Evolutionary conservation across 2,797 vertebrate genomes (phyloP).

Genomic region (Cyclura pinguis): DNA sequence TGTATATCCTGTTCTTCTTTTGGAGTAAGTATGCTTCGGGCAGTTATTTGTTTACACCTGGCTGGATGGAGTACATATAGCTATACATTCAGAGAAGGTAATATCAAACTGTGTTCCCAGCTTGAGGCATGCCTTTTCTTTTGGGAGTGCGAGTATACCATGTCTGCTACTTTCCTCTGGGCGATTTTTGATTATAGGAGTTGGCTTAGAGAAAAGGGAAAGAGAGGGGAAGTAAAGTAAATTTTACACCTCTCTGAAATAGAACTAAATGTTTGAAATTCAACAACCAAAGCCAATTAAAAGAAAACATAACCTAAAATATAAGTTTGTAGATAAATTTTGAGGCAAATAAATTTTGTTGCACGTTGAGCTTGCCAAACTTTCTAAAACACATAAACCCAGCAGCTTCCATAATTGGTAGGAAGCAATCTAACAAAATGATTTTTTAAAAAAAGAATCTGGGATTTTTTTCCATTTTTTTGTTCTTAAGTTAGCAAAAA

Average conservation of each 20-base stretch:
- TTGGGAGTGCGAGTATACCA: neutral
- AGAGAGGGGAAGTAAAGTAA: neutral
- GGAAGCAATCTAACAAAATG: neutral
- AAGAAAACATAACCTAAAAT: neutral
- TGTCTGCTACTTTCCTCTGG: conserved; percentile 4
- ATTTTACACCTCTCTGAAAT: neutral
- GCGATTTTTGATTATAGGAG: neutral
- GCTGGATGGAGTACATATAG: neutral
- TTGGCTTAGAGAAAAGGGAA: neutral
- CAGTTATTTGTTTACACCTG: neutral
- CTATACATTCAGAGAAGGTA: neutral
- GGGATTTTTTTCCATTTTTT: neutral
- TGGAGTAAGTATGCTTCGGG: neutral
- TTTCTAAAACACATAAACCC: neutral
- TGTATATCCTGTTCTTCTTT: neutral
- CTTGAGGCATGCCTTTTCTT: neutral
- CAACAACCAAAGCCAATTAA: neutral
- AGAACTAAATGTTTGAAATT: neutral
- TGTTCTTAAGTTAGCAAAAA: neutral
- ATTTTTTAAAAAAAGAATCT: neutral
- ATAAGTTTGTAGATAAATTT: neutral
- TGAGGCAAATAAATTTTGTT: neutral
- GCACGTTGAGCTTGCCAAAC: too few relatives aligned
- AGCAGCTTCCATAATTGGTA: neutral
- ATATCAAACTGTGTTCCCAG: neutral